Percentiles rank a stretch among this genome's conserved stretches.
phyloP scores from a whole-genome alignment of 2,113 vertebrate species.

The Stictonetta naevosa region DNA sequence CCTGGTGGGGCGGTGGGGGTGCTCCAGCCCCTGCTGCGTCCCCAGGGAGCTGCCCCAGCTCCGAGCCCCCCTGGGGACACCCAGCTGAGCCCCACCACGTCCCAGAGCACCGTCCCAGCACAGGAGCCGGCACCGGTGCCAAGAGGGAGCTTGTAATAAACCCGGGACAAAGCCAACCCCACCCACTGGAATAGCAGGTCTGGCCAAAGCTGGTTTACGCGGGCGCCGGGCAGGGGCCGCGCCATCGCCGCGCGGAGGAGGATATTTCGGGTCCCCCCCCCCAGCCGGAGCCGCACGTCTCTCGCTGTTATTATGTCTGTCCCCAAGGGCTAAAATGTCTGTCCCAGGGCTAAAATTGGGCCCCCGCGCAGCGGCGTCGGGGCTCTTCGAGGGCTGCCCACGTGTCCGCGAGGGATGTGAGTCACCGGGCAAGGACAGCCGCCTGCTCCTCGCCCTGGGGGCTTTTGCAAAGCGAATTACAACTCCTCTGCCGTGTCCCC shows the following conservation, averaged over 20 bases:
- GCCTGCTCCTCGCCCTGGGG: not conserved
- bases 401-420: not conserved
- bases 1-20: not conserved
- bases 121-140: not conserved
- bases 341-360: not conserved
- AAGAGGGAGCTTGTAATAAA: not conserved
- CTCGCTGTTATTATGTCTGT: not conserved
- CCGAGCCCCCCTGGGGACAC: no score
- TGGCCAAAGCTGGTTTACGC: slow-evolving; percentile 52
- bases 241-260: not conserved
- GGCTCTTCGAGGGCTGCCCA: not conserved
- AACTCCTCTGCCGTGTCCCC: not conserved
- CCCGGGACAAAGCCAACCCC: not conserved
- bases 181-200: slow-evolving; percentile 18
- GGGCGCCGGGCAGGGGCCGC: rapidly evolving
- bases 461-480: not conserved
- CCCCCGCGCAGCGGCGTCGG: not conserved
- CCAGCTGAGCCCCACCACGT: no score
- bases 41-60: not conserved
- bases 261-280: not conserved
- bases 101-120: not conserved
- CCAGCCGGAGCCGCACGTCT: rapidly evolving
- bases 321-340: not conserved
- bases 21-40: not conserved
- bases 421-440: not conserved